A percentile compares a stretch with the other conserved stretches of the same genome.
Evolutionary conservation across 2,113 vertebrate genomes (phyloP).

Genomic region (Lophotis ruficrista): DNA sequence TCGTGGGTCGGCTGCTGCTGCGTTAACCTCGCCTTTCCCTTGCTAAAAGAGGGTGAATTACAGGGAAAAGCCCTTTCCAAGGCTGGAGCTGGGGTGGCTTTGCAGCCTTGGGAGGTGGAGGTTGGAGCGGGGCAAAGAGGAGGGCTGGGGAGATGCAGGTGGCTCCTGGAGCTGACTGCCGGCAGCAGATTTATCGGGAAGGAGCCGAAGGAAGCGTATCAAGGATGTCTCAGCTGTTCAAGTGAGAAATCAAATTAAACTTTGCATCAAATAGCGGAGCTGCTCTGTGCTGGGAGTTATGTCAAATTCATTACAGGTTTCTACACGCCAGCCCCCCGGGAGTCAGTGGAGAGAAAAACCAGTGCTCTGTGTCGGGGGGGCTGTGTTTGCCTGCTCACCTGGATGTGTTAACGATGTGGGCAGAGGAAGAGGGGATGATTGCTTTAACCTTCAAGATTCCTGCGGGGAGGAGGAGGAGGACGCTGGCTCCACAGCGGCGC

Average conservation of each 20-base stretch:
- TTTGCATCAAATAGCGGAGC: constrained; percentile 30
- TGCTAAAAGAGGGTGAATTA: neutral
- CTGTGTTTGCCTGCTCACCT: neutral
- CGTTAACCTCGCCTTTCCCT: neutral
- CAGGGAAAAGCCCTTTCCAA: neutral
- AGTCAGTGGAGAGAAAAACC: neutral
- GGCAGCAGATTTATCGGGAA: constrained; percentile 23
- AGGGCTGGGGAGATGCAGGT: neutral
- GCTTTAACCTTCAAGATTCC: neutral
- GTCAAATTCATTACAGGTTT: neutral
- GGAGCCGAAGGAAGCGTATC: constrained; percentile 12
- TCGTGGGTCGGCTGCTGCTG: neutral
- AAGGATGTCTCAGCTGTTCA: constrained; percentile 63
- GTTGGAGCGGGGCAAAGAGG: neutral
- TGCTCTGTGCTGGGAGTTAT: constrained; percentile 3
- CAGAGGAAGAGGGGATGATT: neutral
- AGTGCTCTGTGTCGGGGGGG: neutral
- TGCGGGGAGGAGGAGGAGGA: neutral
- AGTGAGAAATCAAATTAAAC: constrained; percentile 73
- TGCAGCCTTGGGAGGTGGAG: neutral
- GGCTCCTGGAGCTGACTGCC: neutral
- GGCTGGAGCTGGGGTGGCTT: neutral
- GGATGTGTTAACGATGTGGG: neutral
- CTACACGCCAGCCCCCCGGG: neutral
- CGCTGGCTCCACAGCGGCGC: accelerated